A percentile compares a stretch with the other conserved stretches of the same genome.
These are phyloP conservation scores for Heterohyrax brucei DNA, from an alignment of 2,797 vertebrate species.

Conservation along the genomic window DNA sequence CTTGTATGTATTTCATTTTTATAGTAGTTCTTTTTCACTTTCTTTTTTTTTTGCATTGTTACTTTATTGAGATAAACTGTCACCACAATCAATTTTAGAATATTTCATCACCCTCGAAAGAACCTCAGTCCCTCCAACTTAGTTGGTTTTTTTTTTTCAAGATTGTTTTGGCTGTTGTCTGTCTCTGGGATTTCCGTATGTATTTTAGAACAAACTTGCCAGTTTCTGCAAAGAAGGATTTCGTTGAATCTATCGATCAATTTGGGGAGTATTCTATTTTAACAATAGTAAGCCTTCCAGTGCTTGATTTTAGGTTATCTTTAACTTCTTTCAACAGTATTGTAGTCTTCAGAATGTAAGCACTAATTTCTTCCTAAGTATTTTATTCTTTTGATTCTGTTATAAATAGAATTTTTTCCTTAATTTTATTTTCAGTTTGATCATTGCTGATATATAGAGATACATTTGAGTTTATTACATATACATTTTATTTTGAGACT, in stretches of 20 bases:
- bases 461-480: conserved; percentile 12
- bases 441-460: conserved; percentile 1
- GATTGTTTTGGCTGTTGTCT: conserved; percentile 15
- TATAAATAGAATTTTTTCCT: conserved; percentile 46
- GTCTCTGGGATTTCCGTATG: conserved; percentile 45
- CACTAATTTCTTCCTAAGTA: conserved; percentile 21
- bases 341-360: too few species aligned
- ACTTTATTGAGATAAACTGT: conserved; percentile 22
- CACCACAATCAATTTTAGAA: neutral
- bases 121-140: neutral
- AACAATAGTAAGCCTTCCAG: neutral
- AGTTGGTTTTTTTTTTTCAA: neutral
- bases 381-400: conserved; percentile 56
- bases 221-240: conserved; percentile 39
- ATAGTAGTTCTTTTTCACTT: conserved; percentile 10
- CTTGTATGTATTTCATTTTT: neutral
- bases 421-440: conserved; percentile 41
- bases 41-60: neutral
- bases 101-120: neutral
- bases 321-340: conserved; percentile 5
- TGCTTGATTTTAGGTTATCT: neutral
- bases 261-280: conserved; percentile 46
- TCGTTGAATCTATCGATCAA: neutral
- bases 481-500: conserved; percentile 52
- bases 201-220: conserved; percentile 44